phyloP scores from a whole-genome alignment of 2,888 invertebrate genomes.

The Strigamia maritima region DNA sequence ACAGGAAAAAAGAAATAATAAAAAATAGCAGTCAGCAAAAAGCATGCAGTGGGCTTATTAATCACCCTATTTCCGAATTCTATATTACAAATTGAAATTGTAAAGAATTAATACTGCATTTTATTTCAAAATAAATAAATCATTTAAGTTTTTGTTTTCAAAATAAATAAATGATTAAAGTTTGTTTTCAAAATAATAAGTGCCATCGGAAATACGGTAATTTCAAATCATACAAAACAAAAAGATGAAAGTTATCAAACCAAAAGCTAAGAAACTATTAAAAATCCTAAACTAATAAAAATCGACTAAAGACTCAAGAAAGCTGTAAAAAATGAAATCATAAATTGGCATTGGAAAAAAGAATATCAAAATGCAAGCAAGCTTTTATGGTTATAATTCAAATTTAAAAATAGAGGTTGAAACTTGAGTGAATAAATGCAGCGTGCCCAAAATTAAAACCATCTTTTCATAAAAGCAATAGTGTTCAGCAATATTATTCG shows the following conservation, averaged over 20 bases:
- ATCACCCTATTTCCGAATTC: not conserved
- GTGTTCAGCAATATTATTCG: conserved; percentile 21
- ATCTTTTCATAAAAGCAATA: conserved; percentile 8
- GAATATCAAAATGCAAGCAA: conserved; percentile 25
- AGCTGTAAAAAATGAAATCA: conserved; percentile 8
- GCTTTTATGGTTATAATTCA: not conserved
- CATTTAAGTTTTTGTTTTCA: too few species aligned
- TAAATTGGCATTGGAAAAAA: not conserved
- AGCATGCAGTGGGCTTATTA: conserved; percentile 8
- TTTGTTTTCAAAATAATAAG: not conserved
- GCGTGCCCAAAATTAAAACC: conserved; percentile 31
- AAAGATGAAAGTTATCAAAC: not conserved
- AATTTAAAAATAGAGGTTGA: not conserved
- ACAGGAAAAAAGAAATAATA: not conserved
- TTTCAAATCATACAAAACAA: not conserved
- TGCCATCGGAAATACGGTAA: not conserved
- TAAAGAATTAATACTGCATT: too few species aligned
- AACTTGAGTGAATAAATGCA: not conserved
- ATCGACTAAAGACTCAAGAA: not conserved
- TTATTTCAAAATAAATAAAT: too few species aligned
- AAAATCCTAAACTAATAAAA: not conserved
- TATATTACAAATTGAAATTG: not conserved
- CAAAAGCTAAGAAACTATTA: not conserved
- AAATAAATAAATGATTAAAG: too few species aligned
- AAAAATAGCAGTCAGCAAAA: conserved; percentile 25